phyloP scores from a whole-genome alignment of 2,113 vertebrate species.

The Melanocharis versteri region DNA sequence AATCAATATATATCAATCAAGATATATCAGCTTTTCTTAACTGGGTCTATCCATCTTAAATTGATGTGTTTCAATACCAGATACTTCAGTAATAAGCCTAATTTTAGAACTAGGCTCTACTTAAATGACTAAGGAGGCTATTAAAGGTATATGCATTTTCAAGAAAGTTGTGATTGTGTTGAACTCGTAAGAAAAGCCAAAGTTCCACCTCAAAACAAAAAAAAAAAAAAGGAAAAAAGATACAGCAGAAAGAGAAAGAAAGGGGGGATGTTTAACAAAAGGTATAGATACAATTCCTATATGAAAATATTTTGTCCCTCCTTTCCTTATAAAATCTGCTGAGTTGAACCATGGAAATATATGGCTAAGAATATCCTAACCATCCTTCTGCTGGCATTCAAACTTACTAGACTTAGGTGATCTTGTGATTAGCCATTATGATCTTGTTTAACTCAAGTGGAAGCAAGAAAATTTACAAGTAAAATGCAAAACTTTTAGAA shows the following conservation, averaged over 20 bases:
- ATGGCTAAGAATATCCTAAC: neutral
- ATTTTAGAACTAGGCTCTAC: neutral
- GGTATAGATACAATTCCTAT: accelerated
- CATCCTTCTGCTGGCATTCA: neutral
- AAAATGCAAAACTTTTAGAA: neutral
- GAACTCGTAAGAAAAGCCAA: neutral
- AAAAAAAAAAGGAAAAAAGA: no score
- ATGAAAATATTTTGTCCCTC: neutral
- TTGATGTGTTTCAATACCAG: neutral
- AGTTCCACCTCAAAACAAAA: accelerated
- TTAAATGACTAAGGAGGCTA: neutral
- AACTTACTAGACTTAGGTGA: neutral
- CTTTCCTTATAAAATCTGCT: neutral
- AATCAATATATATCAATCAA: neutral
- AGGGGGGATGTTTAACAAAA: neutral
- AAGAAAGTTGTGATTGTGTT: neutral
- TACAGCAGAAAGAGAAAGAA: neutral
- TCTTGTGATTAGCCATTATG: neutral
- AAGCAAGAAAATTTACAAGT: neutral
- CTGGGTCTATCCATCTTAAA: neutral
- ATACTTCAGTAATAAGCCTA: neutral
- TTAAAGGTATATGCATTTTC: neutral
- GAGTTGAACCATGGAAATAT: neutral
- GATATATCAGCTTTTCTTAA: neutral
- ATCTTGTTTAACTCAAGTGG: neutral